A percentile compares a stretch with the other conserved stretches of the same genome.
Evolutionary conservation across 1,140 invertebrate genomes (phyloP).

Genomic region (Hypothenemus hampei): DNA sequence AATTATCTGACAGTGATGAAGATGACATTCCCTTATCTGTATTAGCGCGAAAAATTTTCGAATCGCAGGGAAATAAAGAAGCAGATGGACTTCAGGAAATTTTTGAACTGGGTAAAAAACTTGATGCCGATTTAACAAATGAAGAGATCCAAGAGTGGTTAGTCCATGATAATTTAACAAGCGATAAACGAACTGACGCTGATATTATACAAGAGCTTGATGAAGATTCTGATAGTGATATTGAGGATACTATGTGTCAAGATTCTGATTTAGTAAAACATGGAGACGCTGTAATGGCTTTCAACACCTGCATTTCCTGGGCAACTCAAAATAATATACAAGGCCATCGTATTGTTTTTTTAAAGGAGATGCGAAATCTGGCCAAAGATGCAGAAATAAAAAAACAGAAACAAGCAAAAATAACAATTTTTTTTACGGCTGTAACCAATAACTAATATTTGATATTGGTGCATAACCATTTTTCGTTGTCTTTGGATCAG

Average conservation of each 20-base stretch:
- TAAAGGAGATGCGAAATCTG: conserved; percentile 4
- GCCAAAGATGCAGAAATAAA: conserved; percentile 13
- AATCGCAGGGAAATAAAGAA: not conserved
- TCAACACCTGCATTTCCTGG: conserved; percentile 11
- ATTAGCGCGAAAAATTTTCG: conserved; percentile 4
- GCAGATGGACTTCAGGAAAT: conserved; percentile 11
- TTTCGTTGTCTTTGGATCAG: no score
- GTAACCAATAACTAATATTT: no score
- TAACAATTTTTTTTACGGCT: not conserved
- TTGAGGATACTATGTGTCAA: conserved; percentile 2
- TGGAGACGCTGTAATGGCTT: conserved; percentile 2
- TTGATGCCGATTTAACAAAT: conserved; percentile 10
- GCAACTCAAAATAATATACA: not conserved
- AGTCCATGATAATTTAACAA: conserved; percentile 4
- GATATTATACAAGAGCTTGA: conserved; percentile 11
- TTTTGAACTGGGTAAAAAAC: conserved; percentile 8
- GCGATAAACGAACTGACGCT: conserved; percentile 10
- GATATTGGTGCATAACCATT: no score
- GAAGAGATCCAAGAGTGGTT: conserved; percentile 10
- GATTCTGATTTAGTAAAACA: conserved; percentile 5
- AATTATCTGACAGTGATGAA: conserved; percentile 11
- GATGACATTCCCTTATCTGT: conserved; percentile 1
- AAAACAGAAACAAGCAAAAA: conserved; percentile 6
- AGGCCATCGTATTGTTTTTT: conserved; percentile 11
- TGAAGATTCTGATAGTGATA: conserved; percentile 8